These are phyloP conservation scores for Chymomyza caudatula DNA, from an alignment of 2,888 invertebrate genomes.

Conservation along the genomic window DNA sequence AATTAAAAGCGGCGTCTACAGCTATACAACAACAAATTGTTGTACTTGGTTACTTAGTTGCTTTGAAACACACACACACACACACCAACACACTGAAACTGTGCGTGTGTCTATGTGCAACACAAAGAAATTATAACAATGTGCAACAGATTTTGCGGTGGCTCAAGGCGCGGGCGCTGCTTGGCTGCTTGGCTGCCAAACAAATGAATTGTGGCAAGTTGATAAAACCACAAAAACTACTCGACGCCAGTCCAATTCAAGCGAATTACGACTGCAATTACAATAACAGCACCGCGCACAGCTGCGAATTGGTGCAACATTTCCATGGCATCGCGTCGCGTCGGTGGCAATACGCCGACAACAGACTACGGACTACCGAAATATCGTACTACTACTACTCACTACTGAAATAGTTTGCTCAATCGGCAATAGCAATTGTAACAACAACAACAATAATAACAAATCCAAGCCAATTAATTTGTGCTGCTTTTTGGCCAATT, in stretches of 20 bases:
- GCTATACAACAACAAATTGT: constrained; percentile 57
- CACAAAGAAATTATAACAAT: constrained; percentile 33
- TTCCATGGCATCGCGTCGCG: background rate
- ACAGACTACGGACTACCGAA: background rate
- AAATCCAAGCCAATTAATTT: constrained; percentile 62
- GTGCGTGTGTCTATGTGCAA: background rate
- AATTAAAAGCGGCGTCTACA: constrained; percentile 47
- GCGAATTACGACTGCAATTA: constrained; percentile 8
- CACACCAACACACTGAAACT: too few species aligned
- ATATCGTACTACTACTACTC: background rate
- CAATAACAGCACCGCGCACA: constrained; percentile 25
- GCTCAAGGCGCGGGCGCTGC: constrained; percentile 2
- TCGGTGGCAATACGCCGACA: constrained; percentile 1
- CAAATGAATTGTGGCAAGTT: constrained; percentile 27
- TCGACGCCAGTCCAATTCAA: background rate
- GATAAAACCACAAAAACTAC: constrained; percentile 16
- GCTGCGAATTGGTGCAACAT: constrained; percentile 43
- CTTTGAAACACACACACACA: background rate
- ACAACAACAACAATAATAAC: background rate
- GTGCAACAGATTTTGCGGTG: constrained; percentile 10
- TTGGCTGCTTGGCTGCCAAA: constrained; percentile 4
- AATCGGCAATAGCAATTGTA: background rate
- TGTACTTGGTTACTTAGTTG: constrained; percentile 26
- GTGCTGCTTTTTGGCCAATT: constrained; percentile 43
- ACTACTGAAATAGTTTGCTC: background rate